Evolutionary conservation across 1,140 invertebrate species (phyloP), one percentile per base, ranked within the genome.

Genomic region (Wasmannia auropunctata): DNA sequence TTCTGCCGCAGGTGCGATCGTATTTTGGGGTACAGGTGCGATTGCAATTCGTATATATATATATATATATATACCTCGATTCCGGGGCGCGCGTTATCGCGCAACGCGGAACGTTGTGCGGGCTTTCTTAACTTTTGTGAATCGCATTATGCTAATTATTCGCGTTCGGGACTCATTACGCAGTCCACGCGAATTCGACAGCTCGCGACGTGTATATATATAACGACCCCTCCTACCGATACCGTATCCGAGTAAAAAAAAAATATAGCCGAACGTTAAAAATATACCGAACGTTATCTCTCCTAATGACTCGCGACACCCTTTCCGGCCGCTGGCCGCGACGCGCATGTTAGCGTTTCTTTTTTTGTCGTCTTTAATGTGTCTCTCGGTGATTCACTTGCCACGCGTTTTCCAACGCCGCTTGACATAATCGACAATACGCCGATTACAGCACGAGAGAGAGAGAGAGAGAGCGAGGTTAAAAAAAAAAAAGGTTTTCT

Each of bases 1-100:
- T 72, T 67, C 37, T 62, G 40, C 60, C 19, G 88, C 88, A 89
- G 88, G 88, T 89, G 88, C 87, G 51, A 34, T 70, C 70, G 37
- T 51, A 6, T 58, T 37, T 49, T 19, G 28, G 4, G 67, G 34
- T 74, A 89, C 88, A 89, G 88, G 88, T 89, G 88, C 87, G 87
- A 46, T 89, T 86, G 85, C 49, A 86, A 76, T 83, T 83, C 63
- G 80, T 40, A n/a, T 16, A 51, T 51, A 40, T 40, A 40, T 40
- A 40, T 40, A 40, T 40, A 40, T 40, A 7, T 40, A 40, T 40
- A 40, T 49, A 62, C 34, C 19, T 46, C 1, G 37, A 49, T 37
- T 74, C 28, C 25, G 10, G 65, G 25, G n/a, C n/a, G n/a, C n/a
- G n/a, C 79, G 25, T 81, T 72, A 83, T 72, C 65, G 67, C 25